Base-by-base conservation (phyloP, 2,888 invertebrate species). In the Eulithis testata region DNA sequence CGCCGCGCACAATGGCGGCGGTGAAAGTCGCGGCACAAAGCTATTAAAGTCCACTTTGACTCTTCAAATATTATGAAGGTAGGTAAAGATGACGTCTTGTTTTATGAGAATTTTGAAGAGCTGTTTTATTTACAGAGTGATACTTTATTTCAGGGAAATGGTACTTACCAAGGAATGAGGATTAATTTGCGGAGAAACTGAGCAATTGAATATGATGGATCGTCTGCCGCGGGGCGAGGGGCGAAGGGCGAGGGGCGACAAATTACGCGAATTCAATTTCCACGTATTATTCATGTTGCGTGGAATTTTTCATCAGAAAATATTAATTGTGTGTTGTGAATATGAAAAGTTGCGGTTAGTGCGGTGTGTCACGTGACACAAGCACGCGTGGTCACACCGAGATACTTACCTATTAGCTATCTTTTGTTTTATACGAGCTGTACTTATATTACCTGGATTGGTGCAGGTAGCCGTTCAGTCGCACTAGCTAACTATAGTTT, bases 11-110 rank as follows among this genome's bases (percentile, higher is more conserved):
- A 49, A 49, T 27, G 36, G 50, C 43, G n/a, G 47, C 60, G 36
- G 0, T 57, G 12, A 31, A 55, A 53, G 62, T 52, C 64, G 56
- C 53, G 52, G 56, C 55, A n/a, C 47, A 59, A 43, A 27, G 21
- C 62, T 52, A 53, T 65, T 63, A 65, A 36, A 68, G 27, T 54
- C 43, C 63, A 61, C 60, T 69, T 61, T 45, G 51, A 56, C 50
- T 57, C 45, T 63, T 55, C 8, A 11, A 57, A 63, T 63, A 56
- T 51, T 44, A 6, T 63, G 14, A 43, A 44, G 21, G 53, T 31
- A 53, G 36, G 49, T 31, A 49, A 21, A 50, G 51, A 55, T 57
- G 44, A 66, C n/a, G n/a, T n/a, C 62, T 62, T 51, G 51, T 31
- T 50, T 64, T 49, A 59, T 63, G 43, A 50, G 55, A 60, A 64